Evolutionary conservation across 2,113 vertebrate genomes (phyloP).

Genomic region (Pyxicephalus adspersus): DNA sequence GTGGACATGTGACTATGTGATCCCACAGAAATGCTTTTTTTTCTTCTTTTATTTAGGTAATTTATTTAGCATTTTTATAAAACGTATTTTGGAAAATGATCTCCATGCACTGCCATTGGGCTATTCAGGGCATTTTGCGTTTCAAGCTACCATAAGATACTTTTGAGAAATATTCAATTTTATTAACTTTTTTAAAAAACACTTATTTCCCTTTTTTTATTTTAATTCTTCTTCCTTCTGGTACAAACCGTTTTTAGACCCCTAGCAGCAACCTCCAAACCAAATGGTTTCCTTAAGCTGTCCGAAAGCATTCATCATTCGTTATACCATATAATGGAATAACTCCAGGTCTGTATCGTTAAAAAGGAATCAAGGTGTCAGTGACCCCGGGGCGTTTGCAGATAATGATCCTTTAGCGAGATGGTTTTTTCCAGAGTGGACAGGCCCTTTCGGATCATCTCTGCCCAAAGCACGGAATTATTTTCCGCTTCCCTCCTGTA

Average conservation of each 20-base stretch:
- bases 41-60: too few species aligned
- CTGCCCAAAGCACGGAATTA: slow-evolving; percentile 51
- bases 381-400: slow-evolving; percentile 42
- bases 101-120: too few species aligned
- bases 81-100: too few species aligned
- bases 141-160: too few species aligned
- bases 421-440: slow-evolving; percentile 41
- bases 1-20: too few species aligned
- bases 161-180: too few species aligned
- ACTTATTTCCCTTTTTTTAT: background rate
- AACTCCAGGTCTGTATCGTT: slow-evolving; percentile 36
- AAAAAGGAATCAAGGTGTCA: slow-evolving; percentile 46
- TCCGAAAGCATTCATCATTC: slow-evolving; percentile 42
- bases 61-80: too few species aligned
- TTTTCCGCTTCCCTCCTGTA: slow-evolving; percentile 49
- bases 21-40: too few species aligned
- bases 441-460: slow-evolving; percentile 44
- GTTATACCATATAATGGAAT: slow-evolving; percentile 48
- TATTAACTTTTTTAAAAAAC: too few species aligned
- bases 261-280: slow-evolving; percentile 12
- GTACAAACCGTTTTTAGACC: too few species aligned
- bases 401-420: slow-evolving; percentile 48
- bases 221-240: background rate
- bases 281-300: slow-evolving; percentile 20
- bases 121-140: too few species aligned